A percentile compares a stretch with the other conserved stretches of the same genome.
Conservation (phyloP, 2,797 vertebrate genomes). For the Fringilla coelebs region DNA sequence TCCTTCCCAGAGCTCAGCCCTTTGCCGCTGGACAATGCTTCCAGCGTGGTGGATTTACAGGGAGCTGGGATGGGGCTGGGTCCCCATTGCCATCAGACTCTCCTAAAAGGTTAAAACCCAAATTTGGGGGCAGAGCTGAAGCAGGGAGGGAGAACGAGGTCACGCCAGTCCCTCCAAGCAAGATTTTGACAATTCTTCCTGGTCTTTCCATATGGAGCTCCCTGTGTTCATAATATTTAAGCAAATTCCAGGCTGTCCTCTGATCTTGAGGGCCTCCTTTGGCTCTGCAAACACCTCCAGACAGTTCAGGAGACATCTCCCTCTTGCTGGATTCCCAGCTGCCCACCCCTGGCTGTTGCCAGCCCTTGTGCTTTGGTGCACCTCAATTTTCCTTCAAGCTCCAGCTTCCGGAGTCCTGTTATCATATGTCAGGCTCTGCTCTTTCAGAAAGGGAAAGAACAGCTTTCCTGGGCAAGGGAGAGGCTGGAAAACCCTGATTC, state of each 20-base stretch:
- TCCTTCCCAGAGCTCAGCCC: neutral
- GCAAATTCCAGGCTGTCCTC: neutral
- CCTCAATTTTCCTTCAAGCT: neutral
- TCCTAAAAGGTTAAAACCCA: neutral
- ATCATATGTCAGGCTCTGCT: neutral
- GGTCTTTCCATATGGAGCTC: neutral
- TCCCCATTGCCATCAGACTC: rapidly evolving
- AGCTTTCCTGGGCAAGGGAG: neutral
- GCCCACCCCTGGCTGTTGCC: neutral
- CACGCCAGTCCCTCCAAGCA: rapidly evolving
- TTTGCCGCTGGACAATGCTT: neutral
- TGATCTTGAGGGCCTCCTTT: neutral
- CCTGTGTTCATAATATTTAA: neutral
- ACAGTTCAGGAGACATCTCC: neutral
- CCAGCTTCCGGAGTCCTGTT: neutral
- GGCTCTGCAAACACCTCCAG: neutral
- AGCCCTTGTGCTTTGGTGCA: neutral
- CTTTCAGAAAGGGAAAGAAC: neutral
- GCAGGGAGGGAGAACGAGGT: neutral
- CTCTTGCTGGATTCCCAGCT: neutral
- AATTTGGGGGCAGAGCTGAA: neutral
- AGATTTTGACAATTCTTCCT: neutral
- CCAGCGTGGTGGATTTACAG: rapidly evolving
- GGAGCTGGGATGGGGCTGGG: neutral
- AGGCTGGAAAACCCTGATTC: neutral